A percentile compares a stretch with the other conserved stretches of the same genome.
Conservation (phyloP, 2,888 invertebrate species). For the Leptopilina myrica region DNA sequence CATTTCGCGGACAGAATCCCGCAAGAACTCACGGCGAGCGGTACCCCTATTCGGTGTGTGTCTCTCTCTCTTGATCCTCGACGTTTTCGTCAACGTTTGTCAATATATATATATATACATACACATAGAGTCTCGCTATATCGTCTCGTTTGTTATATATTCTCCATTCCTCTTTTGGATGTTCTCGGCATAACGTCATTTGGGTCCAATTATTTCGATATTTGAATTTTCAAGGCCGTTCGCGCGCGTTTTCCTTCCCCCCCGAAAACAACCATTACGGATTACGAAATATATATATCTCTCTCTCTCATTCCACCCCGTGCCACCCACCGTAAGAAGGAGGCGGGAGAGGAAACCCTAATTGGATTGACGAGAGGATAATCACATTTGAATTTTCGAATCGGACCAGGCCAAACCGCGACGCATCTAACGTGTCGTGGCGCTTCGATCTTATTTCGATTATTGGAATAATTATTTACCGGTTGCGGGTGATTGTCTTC, state of each 20-base stretch:
- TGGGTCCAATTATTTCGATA: constrained; percentile 67
- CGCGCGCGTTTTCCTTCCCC: constrained; percentile 37
- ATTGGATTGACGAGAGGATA: constrained; percentile 69
- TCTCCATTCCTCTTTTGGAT: constrained; percentile 41
- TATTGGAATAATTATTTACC: neutral
- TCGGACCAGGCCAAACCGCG: constrained; percentile 58
- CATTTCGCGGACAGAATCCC: constrained; percentile 76
- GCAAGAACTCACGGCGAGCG: constrained; percentile 75
- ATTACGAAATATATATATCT: constrained; percentile 23
- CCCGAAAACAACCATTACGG: constrained; percentile 18
- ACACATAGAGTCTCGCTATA: neutral
- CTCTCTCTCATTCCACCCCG: constrained; percentile 44
- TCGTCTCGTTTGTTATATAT: constrained; percentile 43
- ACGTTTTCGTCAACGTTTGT: constrained; percentile 49
- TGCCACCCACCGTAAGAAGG: constrained; percentile 19
- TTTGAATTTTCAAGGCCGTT: constrained; percentile 68
- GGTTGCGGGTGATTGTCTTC: neutral
- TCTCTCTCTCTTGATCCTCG: constrained; percentile 42
- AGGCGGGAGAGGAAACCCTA: constrained; percentile 57
- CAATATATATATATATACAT: neutral
- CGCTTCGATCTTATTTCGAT: constrained; percentile 27
- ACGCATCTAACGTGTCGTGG: constrained; percentile 51
- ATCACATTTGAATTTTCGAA: constrained; percentile 72
- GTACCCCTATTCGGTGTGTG: constrained; percentile 62
- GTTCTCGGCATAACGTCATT: constrained; percentile 58